A percentile compares a stretch with the other conserved stretches of the same genome.
These are phyloP conservation scores for Monodelphis domestica DNA, from an alignment of 2,797 vertebrate genomes.

Conservation along the genomic window DNA sequence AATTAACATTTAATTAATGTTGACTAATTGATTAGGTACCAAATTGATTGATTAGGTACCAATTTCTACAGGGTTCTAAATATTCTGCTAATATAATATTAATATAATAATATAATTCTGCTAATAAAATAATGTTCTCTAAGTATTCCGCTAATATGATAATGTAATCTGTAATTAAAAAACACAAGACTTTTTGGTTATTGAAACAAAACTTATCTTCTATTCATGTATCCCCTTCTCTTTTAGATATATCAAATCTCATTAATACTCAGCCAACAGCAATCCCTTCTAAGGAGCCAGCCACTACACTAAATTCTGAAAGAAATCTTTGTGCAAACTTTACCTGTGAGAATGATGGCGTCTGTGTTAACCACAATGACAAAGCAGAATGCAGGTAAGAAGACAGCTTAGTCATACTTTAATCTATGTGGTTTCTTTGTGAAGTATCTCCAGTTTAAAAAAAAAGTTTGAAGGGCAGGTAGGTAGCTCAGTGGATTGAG, in stretches of 20 bases:
- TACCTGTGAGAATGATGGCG: constrained; percentile 87
- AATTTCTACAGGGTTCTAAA: not conserved
- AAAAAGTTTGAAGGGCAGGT: too few relatives aligned
- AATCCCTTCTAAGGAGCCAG: not conserved
- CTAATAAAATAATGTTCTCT: too few relatives aligned
- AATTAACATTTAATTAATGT: too few relatives aligned
- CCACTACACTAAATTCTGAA: not conserved
- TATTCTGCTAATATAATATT: too few relatives aligned
- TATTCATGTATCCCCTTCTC: not conserved
- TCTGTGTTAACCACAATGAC: constrained; percentile 81
- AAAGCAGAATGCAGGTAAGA: constrained; percentile 88
- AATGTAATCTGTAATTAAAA: not conserved
- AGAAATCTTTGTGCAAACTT: constrained; percentile 71
- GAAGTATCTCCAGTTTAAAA: not conserved
- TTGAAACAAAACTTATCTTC: not conserved
- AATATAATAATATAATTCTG: too few relatives aligned
- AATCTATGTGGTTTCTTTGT: not conserved
- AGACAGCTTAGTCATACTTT: not conserved
- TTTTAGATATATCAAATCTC: constrained; percentile 90
- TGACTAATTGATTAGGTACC: not conserved
- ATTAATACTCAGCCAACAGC: constrained; percentile 78
- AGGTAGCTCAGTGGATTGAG: too few relatives aligned
- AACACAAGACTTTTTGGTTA: not conserved
- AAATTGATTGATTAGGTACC: not conserved
- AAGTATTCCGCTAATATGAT: not conserved